These are phyloP conservation scores for Whitmania pigra DNA, from an alignment of 1,140 invertebrate genomes.

Conservation along the genomic window DNA sequence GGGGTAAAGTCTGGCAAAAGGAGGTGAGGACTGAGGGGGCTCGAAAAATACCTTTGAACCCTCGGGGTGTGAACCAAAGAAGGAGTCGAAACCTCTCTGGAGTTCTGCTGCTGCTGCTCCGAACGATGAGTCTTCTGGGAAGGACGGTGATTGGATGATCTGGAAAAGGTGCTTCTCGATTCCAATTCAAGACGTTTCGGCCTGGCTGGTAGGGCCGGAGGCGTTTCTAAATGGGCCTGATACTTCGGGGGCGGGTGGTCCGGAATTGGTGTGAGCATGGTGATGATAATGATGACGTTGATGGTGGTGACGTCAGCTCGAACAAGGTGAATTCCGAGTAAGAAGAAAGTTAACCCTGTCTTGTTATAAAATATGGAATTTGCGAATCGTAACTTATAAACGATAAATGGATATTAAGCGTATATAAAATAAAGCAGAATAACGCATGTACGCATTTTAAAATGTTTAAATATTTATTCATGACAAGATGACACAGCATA, in stretches of 20 bases:
- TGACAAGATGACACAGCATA: no score
- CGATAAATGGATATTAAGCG: no score
- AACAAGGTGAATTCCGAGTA: no score
- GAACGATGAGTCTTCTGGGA: background rate
- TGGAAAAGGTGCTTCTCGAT: background rate
- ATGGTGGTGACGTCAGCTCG: background rate
- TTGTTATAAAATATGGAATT: no score
- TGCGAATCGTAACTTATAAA: no score
- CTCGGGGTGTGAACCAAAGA: background rate
- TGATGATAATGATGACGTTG: background rate
- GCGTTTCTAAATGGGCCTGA: background rate
- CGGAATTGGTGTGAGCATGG: background rate
- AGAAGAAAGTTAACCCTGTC: no score
- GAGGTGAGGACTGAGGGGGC: constrained; percentile 3
- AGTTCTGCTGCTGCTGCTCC: background rate
- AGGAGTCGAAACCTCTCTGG: background rate
- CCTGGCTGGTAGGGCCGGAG: background rate
- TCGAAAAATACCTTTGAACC: constrained; percentile 3
- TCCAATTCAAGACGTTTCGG: background rate
- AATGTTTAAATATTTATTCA: no score
- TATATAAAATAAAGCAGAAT: no score
- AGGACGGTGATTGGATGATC: background rate
- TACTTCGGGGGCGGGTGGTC: constrained; percentile 6
- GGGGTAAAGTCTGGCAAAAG: constrained; percentile 1
- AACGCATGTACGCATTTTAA: no score